Evolutionary conservation across 1,140 invertebrate genomes (phyloP).

Genomic region (Drosophila parvula): DNA sequence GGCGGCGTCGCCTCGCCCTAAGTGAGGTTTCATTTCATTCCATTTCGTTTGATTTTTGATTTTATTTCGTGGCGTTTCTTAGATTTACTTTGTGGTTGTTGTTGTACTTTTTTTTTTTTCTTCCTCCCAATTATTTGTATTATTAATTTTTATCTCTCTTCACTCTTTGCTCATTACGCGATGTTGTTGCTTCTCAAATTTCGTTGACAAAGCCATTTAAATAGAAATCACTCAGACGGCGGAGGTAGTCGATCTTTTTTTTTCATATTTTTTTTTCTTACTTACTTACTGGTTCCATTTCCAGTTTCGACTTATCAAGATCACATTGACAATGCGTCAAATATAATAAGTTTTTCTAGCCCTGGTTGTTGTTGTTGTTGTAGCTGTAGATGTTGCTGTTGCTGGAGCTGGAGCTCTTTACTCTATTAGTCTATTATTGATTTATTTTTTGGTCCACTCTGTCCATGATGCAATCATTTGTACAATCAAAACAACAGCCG

Average conservation of each 20-base stretch:
- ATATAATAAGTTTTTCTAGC: constrained; percentile 69
- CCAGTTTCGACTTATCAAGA: constrained; percentile 74
- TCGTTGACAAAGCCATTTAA: constrained; percentile 82
- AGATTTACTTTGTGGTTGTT: constrained; percentile 13
- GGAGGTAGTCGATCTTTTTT: constrained; percentile 9
- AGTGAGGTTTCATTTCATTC: constrained; percentile 74
- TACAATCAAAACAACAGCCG: constrained; percentile 43
- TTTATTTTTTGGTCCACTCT: constrained; percentile 63
- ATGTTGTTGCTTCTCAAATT: constrained; percentile 68
- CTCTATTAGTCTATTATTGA: constrained; percentile 73
- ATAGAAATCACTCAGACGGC: constrained; percentile 75
- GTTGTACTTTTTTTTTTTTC: constrained; percentile 11
- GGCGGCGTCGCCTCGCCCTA: constrained; percentile 65
- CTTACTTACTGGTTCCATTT: constrained; percentile 37
- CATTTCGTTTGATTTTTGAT: constrained; percentile 48
- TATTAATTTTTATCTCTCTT: constrained; percentile 82
- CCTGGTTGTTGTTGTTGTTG: constrained; percentile 18
- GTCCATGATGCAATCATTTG: constrained; percentile 77
- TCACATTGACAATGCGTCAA: constrained; percentile 82
- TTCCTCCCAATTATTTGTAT: constrained; percentile 73
- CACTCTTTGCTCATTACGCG: constrained; percentile 81
- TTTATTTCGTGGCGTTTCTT: constrained; percentile 36
- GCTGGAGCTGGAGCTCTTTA: constrained; percentile 50
- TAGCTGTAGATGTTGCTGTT: constrained; percentile 7
- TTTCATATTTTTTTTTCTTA: constrained; percentile 5